Evolutionary conservation across 35 echinoderm and acorn worm species (phyloP), one percentile per base, ranked within the genome.

Genomic region (Diadema setosum): DNA sequence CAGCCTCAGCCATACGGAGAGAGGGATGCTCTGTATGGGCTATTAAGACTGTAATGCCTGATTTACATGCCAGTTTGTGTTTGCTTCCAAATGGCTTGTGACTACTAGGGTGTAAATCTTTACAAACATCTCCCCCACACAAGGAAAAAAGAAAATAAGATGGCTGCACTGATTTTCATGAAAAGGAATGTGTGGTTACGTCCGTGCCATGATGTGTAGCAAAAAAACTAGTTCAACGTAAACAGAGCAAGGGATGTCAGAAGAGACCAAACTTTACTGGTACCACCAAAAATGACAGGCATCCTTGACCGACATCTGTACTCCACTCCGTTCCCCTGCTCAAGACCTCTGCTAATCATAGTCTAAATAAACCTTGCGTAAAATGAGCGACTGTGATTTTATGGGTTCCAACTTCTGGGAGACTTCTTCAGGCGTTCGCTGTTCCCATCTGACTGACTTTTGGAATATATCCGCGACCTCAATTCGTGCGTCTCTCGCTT

Each of bases 31-130:
- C n/a, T n/a, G n/a, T n/a, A n/a, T n/a, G n/a, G n/a, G n/a, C n/a
- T n/a, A n/a, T n/a, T n/a, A n/a, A n/a, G n/a, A n/a, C n/a, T n/a
- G n/a, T n/a, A n/a, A n/a, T n/a, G n/a, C n/a, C n/a, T n/a, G n/a
- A n/a, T n/a, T n/a, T n/a, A n/a, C n/a, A n/a, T n/a, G n/a, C n/a
- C n/a, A n/a, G n/a, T n/a, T n/a, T n/a, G n/a, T n/a, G n/a, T n/a
- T n/a, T n/a, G n/a, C n/a, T n/a, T n/a, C n/a, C n/a, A n/a, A n/a
- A 67, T 34, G 63, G 63, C 63, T 14, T 32, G 18, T 67, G 63
- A 67, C 63, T 14, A 67, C 63, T 26, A 67, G 63, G n/a, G 63
- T 67, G 63, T 67, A 67, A 67, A 67, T 67, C 63, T 67, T 67
- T 29, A 67, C 63, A 67, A 67, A 67, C 37, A 67, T 67, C 37